Evolutionary conservation across 2,888 invertebrate species (phyloP), one percentile per base, ranked within the genome.

Genomic region (Cinara cedri): DNA sequence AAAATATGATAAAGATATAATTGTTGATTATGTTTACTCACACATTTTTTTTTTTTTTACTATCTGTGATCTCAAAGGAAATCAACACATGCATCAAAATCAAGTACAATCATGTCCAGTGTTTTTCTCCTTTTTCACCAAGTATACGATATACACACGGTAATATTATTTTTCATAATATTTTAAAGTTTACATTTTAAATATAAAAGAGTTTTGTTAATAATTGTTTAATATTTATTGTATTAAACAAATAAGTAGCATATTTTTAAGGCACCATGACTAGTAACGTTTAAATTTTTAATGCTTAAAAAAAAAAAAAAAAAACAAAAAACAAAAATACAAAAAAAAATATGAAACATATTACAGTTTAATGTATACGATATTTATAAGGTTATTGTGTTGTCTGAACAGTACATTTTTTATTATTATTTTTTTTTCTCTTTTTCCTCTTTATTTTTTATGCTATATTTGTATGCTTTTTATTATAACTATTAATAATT

Each of bases 41-140:
- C 57, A 60, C 60, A 51, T 68, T 70, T 76, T 74, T 49, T n/a
- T 68, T 70, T 76, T 74, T 75, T 65, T 57, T 78, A 78, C 51
- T 78, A 78, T 78, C 78, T 78, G 78, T 78, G 78, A 78, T 78
- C 78, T 78, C 78, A 70, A 78, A 78, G 78, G 78, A 78, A 78
- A 78, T 78, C 70, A 70, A 78, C 70, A 70, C 78, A 51, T 24
- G 60, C 78, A 78, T 78, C 68, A 78, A 78, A 78, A 62, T 78
- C 42, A 13, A 70, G 78, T 78, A 78, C 78, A 78, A 78, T 78
- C 78, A 78, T 78, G 78, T 60, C 57, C 49, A 78, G 78, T 78
- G 78, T 78, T 78, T 76, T 70, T 78, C 26, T 70, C 68, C 78
- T 70, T 78, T 78, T 60, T 78, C 78, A 78, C 78, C 76, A 78